Percentiles rank a stretch among this genome's conserved stretches.
Evolutionary conservation across 1,140 invertebrate genomes (phyloP).

Genomic region (honey bee (Apis mellifera)): Amel_HAv3.1 CM009931.2:3353001-3353500

Average conservation of each 20-base stretch:
- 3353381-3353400: no score
- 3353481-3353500: no score
- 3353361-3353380: no score
- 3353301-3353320: background rate
- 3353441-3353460: no score
- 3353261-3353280: background rate
- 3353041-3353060: constrained; percentile 67
- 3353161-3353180: constrained; percentile 41
- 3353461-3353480: no score
- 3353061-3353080: constrained; percentile 63
- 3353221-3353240: constrained; percentile 32
- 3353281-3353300: constrained; percentile 5
- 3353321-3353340: background rate
- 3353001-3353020: constrained; percentile 45
- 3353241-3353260: constrained; percentile 52
- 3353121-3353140: constrained; percentile 54
- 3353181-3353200: background rate
- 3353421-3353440: no score
- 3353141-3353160: constrained; percentile 61
- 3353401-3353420: no score
- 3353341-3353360: no score
- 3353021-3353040: constrained; percentile 67
- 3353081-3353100: constrained; percentile 67
- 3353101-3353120: constrained; percentile 67
- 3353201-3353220: background rate